Base-by-base conservation (phyloP, 2,888 invertebrate species). In the Tetramorium bicarinatum region DNA sequence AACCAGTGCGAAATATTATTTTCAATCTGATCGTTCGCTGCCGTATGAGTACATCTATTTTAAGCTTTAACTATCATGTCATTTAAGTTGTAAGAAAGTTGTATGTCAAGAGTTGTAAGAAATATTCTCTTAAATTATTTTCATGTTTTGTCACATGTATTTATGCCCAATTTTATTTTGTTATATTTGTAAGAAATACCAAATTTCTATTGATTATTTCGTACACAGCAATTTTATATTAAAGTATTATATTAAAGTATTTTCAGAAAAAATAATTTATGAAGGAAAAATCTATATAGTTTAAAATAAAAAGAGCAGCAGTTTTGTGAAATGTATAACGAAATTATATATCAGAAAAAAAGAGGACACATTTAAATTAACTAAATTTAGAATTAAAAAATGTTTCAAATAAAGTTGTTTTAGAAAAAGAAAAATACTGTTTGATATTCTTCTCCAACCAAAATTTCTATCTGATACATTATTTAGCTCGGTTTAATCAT, bases 311-410 rank as follows among this genome's bases (percentile, higher is more conserved):
- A 3, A 64, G 3, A 44, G 13, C 29, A 59, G 47, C 18, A n/a
- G 56, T 59, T 79, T 72, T 47, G 47, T 47, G 59, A 47, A 21
- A 59, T 44, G 41, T 69, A n/a, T 71, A 47, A n/a, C 18, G 29
- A 29, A 2, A 29, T 29, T 29, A 29, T 29, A 29, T 29, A 74
- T 34, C 18, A 34, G 15, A 54, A 2, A 41, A n/a, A 44, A 11
- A 41, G 2, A 61, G 38, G 2, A 34, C 2, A 34, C 4, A 71
- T 61, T 54, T 41, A 77, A 49, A 66, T 72, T n/a, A 49, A 38
- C 6, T 38, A 69, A 80, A 79, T 77, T 38, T 75, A 29, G 52
- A 66, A 61, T 82, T 69, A 25, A 59, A 66, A 74, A 80, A 41
- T 76, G 44, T 38, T 49, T 38, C 6, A 47, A 4, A 62, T 38